These are phyloP conservation scores for Gryon sp. DNA, from an alignment of 1,140 invertebrate species.

Conservation along the genomic window DNA sequence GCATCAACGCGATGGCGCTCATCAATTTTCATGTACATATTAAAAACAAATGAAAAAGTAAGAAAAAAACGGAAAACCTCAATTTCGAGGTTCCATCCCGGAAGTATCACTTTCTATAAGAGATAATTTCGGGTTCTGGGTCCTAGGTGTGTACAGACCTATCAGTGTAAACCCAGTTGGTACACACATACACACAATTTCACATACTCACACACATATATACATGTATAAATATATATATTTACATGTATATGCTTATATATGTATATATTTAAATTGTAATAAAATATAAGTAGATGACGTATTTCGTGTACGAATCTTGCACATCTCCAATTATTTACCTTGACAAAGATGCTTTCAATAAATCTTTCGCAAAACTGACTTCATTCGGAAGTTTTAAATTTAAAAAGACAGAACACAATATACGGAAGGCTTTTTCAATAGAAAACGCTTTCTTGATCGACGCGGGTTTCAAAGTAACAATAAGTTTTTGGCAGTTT, in stretches of 20 bases:
- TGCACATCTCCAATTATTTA: constrained; percentile 49
- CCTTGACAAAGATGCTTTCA: constrained; percentile 47
- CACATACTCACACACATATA: too few relatives aligned
- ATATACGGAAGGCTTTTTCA: constrained; percentile 45
- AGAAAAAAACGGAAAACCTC: too few relatives aligned
- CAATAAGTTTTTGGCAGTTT: constrained; percentile 64
- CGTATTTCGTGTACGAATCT: constrained; percentile 41
- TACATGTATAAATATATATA: too few relatives aligned
- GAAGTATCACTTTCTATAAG: too few relatives aligned
- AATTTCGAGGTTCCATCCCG: too few relatives aligned
- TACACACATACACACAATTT: too few relatives aligned
- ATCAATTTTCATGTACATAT: constrained; percentile 24
- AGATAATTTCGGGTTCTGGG: too few relatives aligned
- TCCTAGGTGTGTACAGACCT: too few relatives aligned
- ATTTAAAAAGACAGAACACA: constrained; percentile 37
- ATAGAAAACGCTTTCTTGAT: constrained; percentile 56
- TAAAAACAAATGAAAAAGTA: too few relatives aligned
- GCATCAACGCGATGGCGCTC: constrained; percentile 20
- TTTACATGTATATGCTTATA: too few relatives aligned
- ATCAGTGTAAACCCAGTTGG: too few relatives aligned
- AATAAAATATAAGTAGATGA: constrained; percentile 12
- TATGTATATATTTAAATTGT: constrained; percentile 4
- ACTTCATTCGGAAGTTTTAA: constrained; percentile 45
- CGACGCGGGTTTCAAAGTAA: constrained; percentile 57
- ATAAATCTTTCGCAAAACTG: constrained; percentile 46